Evolutionary conservation across 2,113 vertebrate species (phyloP), one percentile per base, ranked within the genome.

Genomic region (Carassius auratus): DNA sequence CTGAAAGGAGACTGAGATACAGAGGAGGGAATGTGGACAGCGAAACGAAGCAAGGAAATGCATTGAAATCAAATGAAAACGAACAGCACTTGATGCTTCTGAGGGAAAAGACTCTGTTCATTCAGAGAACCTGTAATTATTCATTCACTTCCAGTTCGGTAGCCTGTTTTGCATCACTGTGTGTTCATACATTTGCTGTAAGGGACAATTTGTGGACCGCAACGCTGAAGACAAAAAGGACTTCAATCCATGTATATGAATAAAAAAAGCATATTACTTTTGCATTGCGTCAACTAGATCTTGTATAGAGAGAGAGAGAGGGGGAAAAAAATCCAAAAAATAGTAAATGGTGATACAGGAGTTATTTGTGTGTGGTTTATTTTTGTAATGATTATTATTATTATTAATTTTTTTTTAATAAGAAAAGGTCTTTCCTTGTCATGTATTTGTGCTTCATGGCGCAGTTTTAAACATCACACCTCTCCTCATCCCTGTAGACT

Each of bases 81-180:
- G 68, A 59, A 77, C 75, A 88, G 91, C 90, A 92, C 91, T 92
- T 88, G 75, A 86, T 19, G 48, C 85, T 88, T 88, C 73, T 66
- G 86, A 88, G 80, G 81, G 77, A 89, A 71, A 84, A 48, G 73
- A 87, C 59, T 59, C 48, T 61, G 88, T 85, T 89, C 77, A 89
- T 91, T 91, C 87, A 85, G 86, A 89, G 86, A 81, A 71, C 85
- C 79, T 84, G 77, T 78, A 86, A 77, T 87, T 83, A 81, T 84
- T 85, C 79, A 84, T 88, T 82, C 76, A 85, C 85, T 85, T 85
- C 50, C 61, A 90, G 88, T 88, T 74, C 76, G 86, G 87, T 88
- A 84, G 87, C 87, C 82, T 74, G 86, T 89, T 89, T 90, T 85
- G 81, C 90, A 90, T 92, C 91, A 90, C 91, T 89, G 87, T 90